phyloP scores from a whole-genome alignment of 30 jellyfish, hydroid and myxozoan species.

The Pseudorhiza aurosa region DNA sequence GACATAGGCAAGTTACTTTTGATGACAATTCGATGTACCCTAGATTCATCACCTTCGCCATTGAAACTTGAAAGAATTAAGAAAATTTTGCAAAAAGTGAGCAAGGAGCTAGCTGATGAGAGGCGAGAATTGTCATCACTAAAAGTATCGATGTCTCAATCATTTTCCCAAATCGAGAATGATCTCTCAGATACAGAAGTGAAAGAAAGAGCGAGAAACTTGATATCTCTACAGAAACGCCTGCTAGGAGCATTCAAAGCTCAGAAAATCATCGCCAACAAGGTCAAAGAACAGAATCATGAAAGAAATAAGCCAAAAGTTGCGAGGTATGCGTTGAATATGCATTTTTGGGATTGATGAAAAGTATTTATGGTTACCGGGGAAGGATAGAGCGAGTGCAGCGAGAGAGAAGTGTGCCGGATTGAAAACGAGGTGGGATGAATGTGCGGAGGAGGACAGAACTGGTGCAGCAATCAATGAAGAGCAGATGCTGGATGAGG shows the following conservation, averaged over 20 bases:
- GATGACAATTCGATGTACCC: too few relatives aligned
- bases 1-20: too few relatives aligned
- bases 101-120: conserved; percentile 13
- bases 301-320: neutral
- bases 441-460: too few relatives aligned
- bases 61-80: conserved; percentile 13
- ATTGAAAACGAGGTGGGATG: too few relatives aligned
- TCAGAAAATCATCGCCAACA: conserved; percentile 10
- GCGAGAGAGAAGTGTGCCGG: too few relatives aligned
- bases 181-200: neutral
- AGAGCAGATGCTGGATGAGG: too few relatives aligned
- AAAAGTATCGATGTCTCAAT: conserved; percentile 25
- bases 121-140: conserved; percentile 16
- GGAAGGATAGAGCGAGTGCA: too few relatives aligned
- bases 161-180: conserved; percentile 17
- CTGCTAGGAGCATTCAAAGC: conserved; percentile 26
- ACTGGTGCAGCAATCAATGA: too few relatives aligned
- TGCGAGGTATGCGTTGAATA: too few relatives aligned
- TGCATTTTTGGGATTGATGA: too few relatives aligned
- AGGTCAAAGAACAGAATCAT: neutral
- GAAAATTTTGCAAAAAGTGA: conserved; percentile 12
- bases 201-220: conserved; percentile 12
- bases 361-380: too few relatives aligned
- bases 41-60: neutral
- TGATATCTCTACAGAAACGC: conserved; percentile 11